Evolutionary conservation across 2,888 invertebrate species (phyloP).

Genomic region (Tipula unca): DNA sequence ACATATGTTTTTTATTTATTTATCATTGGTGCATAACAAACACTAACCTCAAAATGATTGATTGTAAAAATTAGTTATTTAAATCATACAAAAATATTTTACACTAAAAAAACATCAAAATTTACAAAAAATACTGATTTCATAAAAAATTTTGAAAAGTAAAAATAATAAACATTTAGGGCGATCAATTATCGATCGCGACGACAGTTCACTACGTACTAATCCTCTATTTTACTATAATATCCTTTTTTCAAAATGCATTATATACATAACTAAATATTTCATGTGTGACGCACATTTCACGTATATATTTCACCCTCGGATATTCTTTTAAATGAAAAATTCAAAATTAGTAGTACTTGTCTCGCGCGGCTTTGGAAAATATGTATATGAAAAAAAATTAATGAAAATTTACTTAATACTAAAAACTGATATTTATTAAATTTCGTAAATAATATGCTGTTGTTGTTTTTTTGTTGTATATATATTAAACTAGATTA

Average conservation of each 20-base stretch:
- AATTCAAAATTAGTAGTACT: background rate
- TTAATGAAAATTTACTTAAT: background rate
- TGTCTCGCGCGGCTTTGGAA: background rate
- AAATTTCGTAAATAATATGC: background rate
- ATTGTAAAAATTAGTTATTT: background rate
- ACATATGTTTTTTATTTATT: background rate
- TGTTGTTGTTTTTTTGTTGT: background rate
- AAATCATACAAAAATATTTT: background rate
- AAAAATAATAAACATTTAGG: background rate
- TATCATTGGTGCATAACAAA: background rate
- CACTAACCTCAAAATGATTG: background rate
- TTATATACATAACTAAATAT: background rate
- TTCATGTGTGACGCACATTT: background rate
- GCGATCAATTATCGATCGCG: background rate
- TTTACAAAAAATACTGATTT: background rate
- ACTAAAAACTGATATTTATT: background rate
- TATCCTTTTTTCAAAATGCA: background rate
- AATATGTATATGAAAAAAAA: background rate
- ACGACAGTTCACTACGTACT: background rate
- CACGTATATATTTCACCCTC: background rate
- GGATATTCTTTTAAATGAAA: background rate
- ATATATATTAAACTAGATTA: constrained; percentile 3
- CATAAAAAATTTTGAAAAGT: background rate
- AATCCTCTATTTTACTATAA: background rate
- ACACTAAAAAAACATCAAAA: background rate